phyloP scores from a whole-genome alignment of 2,888 invertebrate species.

The Pseudanteris insignis region DNA sequence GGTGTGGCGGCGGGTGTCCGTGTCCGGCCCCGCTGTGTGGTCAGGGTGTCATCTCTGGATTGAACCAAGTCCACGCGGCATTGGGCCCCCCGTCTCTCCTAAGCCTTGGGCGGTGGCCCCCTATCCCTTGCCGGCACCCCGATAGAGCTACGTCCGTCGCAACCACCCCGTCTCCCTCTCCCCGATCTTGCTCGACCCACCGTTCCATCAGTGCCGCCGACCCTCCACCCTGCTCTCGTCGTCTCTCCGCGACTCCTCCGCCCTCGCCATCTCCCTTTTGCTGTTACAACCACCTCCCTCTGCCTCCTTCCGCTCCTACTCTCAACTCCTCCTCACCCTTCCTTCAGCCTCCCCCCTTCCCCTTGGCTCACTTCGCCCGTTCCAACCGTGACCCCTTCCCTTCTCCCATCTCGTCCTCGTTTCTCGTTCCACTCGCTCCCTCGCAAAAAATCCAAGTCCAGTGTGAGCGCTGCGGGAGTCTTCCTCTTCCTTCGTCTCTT shows the following conservation, averaged over 20 bases:
- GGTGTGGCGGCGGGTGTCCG: constrained; percentile 10
- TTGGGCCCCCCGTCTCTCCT: constrained; percentile 59
- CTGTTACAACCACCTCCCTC: neutral
- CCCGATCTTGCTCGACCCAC: constrained; percentile 11
- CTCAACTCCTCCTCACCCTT: too few relatives aligned
- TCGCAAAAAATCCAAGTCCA: constrained; percentile 61
- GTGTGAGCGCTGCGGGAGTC: constrained; percentile 62
- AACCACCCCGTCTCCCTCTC: constrained; percentile 25
- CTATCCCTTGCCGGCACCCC: constrained; percentile 61
- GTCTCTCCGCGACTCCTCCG: constrained; percentile 12
- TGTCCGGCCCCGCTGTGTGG: constrained; percentile 29
- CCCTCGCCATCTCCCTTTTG: constrained; percentile 5
- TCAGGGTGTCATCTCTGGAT: constrained; percentile 47
- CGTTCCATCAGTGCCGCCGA: constrained; percentile 29
- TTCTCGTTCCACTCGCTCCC: constrained; percentile 54
- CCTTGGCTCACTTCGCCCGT: too few relatives aligned
- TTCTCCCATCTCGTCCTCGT: constrained; percentile 40
- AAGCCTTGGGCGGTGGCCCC: constrained; percentile 61
- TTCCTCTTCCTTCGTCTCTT: constrained; percentile 53
- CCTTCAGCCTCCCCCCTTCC: too few relatives aligned
- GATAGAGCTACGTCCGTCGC: constrained; percentile 57
- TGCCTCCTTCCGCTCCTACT: constrained; percentile 11
- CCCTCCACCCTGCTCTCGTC: constrained; percentile 17
- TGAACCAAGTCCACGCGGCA: constrained; percentile 60
- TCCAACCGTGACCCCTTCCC: constrained; percentile 22